Base-by-base conservation (phyloP, 2,888 invertebrate species). In the Andrena chrysosceles region DNA sequence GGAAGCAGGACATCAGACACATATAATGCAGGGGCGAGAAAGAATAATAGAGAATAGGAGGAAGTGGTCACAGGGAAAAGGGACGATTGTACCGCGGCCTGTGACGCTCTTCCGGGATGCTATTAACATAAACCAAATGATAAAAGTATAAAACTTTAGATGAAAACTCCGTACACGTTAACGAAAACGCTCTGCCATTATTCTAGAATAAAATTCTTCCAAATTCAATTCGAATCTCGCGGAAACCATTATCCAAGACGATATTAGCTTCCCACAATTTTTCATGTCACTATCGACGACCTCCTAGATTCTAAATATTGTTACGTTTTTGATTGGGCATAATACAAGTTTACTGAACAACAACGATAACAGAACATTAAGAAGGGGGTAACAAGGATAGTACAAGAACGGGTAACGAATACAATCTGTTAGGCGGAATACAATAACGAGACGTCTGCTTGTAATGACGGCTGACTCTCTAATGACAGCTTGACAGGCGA, bases 71-170 rank as follows among this genome's bases (percentile, higher is more conserved):
- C 16, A 23, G 59, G 49, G 78, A 67, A 71, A 71, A 33, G 33
- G n/a, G 60, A 60, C 56, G 71, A 78, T 71, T 80, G 60, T 72
- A 16, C 78, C 62, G 54, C 33, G 54, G 78, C 60, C 71, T 56
- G 78, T 56, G 69, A 77, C 69, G 66, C 67, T n/a, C 33, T 78
- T 62, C 67, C 71, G 54, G 10, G 54, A 56, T 48, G 49, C 33
- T 54, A 56, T 78, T 71, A 66, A 35, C 20, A 33, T 29, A 48
- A 16, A 62, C 35, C 29, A 66, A 72, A 35, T 35, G 49, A 74
- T 64, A 26, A 42, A 42, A 42, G 4, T 16, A 74, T 64, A 33
- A 16, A 42, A 42, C 16, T 42, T 42, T 42, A 16, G 42, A 16
- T 42, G 13, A 16, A 13, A 16, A 5, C 16, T 42, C 42, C 16